Evolutionary conservation across 1,140 invertebrate species (phyloP).

Genomic region (Piezodorus guildinii): DNA sequence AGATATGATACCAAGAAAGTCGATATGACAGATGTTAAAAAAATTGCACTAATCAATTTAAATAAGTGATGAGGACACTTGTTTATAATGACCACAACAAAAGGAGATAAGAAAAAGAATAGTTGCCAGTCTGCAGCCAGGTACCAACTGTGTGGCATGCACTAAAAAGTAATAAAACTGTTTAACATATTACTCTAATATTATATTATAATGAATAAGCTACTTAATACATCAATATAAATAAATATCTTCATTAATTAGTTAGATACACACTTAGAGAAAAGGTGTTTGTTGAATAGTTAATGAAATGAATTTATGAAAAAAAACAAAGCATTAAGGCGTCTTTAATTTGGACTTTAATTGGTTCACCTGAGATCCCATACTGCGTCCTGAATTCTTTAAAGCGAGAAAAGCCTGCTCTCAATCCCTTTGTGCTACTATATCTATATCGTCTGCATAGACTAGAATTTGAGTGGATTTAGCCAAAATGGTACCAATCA

Average conservation of each 20-base stretch:
- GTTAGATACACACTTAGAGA: neutral
- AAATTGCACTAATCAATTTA: neutral
- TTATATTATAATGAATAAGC: no score
- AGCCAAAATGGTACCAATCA: neutral
- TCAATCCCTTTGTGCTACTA: no score
- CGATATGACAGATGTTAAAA: neutral
- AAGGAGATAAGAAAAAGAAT: neutral
- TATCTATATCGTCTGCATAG: no score
- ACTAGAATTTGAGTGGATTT: no score
- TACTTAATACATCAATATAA: neutral
- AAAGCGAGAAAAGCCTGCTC: no score
- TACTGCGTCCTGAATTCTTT: no score
- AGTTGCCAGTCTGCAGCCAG: neutral
- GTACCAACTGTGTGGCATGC: conserved; percentile 3
- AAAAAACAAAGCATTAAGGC: no score
- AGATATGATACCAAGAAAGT: neutral
- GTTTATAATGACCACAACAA: neutral
- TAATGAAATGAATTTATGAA: no score
- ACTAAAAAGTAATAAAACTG: neutral
- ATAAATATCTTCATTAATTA: neutral
- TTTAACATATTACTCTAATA: neutral
- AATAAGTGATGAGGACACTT: neutral
- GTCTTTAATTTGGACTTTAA: no score
- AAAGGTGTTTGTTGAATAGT: neutral
- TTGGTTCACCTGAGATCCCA: no score